A percentile compares a stretch with the other conserved stretches of the same genome.
These are phyloP conservation scores for Linepithema humile DNA, from an alignment of 1,140 invertebrate species.

Conservation along the genomic window DNA sequence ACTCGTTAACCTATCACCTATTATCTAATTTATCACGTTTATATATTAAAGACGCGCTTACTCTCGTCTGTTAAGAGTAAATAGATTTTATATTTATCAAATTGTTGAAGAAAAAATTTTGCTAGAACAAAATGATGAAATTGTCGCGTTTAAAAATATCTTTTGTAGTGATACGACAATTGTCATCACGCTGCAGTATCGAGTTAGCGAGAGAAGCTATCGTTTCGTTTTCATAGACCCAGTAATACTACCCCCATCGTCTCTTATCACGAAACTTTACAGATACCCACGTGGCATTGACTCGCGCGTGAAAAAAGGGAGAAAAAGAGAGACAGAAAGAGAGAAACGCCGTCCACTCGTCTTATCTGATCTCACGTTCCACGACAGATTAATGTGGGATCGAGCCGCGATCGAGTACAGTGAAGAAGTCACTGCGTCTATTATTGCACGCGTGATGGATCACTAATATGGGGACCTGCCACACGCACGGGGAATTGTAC, in stretches of 20 bases:
- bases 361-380: slow-evolving; percentile 74
- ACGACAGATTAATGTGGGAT: slow-evolving; percentile 81
- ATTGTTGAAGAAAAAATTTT: neutral
- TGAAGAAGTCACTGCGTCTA: slow-evolving; percentile 60
- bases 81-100: neutral
- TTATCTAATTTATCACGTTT: neutral
- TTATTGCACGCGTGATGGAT: slow-evolving; percentile 77
- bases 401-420: slow-evolving; percentile 36
- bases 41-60: neutral
- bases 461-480: slow-evolving; percentile 78
- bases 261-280: slow-evolving; percentile 36
- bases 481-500: neutral
- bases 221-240: slow-evolving; percentile 47
- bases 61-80: neutral
- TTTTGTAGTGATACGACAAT: neutral
- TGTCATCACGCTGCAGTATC: neutral
- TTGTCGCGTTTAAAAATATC: neutral
- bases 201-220: slow-evolving; percentile 28
- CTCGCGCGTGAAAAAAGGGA: slow-evolving; percentile 35
- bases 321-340: neutral
- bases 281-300: slow-evolving; percentile 24
- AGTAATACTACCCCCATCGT: slow-evolving; percentile 39
- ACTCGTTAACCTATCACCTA: neutral
- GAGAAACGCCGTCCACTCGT: slow-evolving; percentile 50
- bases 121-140: neutral